These are phyloP conservation scores for Dicentrarchus labrax DNA, from an alignment of 2,113 vertebrate genomes.

Conservation along the genomic window DNA sequence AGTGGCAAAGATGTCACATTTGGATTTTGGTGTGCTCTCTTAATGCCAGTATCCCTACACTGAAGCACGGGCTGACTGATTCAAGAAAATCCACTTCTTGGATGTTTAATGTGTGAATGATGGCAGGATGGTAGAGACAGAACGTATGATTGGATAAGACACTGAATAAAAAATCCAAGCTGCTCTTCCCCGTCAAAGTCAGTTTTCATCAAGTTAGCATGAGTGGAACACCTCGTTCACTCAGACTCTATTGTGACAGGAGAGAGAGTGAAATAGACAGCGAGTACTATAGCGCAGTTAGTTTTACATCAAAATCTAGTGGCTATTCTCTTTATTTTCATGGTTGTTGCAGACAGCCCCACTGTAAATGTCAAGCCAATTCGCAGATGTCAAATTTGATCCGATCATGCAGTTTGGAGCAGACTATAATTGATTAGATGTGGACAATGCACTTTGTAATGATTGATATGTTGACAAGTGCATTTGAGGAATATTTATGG, in stretches of 20 bases:
- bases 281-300: not conserved
- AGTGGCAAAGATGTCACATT: not conserved
- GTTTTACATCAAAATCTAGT: slow-evolving; percentile 31
- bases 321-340: slow-evolving; percentile 30
- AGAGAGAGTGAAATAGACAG: slow-evolving; percentile 27
- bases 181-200: slow-evolving; percentile 30
- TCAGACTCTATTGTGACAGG: slow-evolving; percentile 11
- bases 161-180: slow-evolving; percentile 17
- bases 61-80: not conserved
- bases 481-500: slow-evolving; percentile 5
- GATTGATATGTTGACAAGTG: slow-evolving; percentile 3
- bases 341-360: not conserved
- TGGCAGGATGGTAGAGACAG: slow-evolving; percentile 1
- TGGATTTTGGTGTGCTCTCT: not conserved
- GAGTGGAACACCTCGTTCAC: slow-evolving; percentile 28
- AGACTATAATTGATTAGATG: slow-evolving; percentile 20
- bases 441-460: slow-evolving; percentile 3
- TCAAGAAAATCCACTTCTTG: slow-evolving; percentile 17
- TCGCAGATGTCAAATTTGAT: slow-evolving; percentile 32
- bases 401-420: slow-evolving; percentile 2
- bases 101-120: slow-evolving; percentile 27
- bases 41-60: not conserved
- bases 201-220: slow-evolving; percentile 34
- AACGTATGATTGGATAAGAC: slow-evolving; percentile 18
- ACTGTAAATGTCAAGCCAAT: slow-evolving; percentile 36